Conservation (phyloP, 2,888 invertebrate genomes). For the Hydropsyche betteni region DNA sequence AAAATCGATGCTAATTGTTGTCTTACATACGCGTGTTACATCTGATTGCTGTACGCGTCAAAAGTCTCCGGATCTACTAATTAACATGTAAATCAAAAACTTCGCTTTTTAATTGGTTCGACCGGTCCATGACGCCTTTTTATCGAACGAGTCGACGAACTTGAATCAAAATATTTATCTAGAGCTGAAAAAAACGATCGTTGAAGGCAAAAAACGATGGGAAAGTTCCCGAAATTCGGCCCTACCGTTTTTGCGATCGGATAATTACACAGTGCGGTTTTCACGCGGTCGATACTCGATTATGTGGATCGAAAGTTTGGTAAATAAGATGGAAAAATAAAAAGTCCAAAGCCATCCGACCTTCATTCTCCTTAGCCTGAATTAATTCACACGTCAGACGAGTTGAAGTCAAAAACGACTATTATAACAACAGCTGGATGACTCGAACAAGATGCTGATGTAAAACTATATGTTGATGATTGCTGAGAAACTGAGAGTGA, state of each 20-base stretch:
- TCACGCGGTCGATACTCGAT: background rate
- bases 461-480: no score
- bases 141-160: no score
- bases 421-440: background rate
- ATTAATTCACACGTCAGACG: conserved; percentile 44
- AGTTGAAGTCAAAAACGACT: conserved; percentile 38
- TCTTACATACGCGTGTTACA: background rate
- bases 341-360: background rate
- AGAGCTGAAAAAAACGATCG: no score
- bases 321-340: background rate
- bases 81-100: conserved; percentile 14
- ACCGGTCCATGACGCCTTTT: background rate
- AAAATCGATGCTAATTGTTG: conserved; percentile 9
- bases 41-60: background rate
- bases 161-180: no score
- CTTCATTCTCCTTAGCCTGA: conserved; percentile 7
- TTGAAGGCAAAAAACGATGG: no score
- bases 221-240: no score
- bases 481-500: no score
- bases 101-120: conserved; percentile 5
- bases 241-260: no score
- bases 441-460: no score
- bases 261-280: no score
- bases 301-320: background rate
- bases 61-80: background rate